Percentiles rank a stretch among this genome's conserved stretches.
Evolutionary conservation across 2,888 invertebrate genomes (phyloP).

Genomic region (Automeris io): DNA sequence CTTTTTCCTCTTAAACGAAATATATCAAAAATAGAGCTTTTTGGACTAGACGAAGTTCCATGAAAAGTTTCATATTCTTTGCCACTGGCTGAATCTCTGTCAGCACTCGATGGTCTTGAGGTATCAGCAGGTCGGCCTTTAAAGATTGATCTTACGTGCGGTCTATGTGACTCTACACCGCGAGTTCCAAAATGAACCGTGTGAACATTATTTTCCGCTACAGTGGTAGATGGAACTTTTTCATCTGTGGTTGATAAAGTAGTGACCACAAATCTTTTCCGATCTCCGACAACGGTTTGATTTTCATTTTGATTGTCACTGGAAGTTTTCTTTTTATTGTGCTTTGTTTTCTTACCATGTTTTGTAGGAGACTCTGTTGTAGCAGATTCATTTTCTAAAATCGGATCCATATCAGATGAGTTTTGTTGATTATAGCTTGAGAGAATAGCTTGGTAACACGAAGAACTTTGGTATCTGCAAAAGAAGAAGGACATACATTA

Average conservation of each 20-base stretch:
- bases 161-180: slow-evolving; percentile 65
- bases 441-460: slow-evolving; percentile 46
- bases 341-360: slow-evolving; percentile 63
- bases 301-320: slow-evolving; percentile 42
- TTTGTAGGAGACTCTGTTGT: slow-evolving; percentile 55
- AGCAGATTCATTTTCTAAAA: slow-evolving; percentile 70
- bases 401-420: slow-evolving; percentile 61
- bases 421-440: slow-evolving; percentile 39
- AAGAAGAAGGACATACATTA: too few relatives aligned
- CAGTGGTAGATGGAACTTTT: slow-evolving; percentile 45
- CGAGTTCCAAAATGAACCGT: slow-evolving; percentile 71
- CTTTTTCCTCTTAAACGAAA: slow-evolving; percentile 69
- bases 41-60: slow-evolving; percentile 68
- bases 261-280: slow-evolving; percentile 64
- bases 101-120: slow-evolving; percentile 58
- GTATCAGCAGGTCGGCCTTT: slow-evolving; percentile 53
- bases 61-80: slow-evolving; percentile 73
- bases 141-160: slow-evolving; percentile 65
- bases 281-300: slow-evolving; percentile 65
- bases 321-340: slow-evolving; percentile 59
- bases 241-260: slow-evolving; percentile 54
- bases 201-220: slow-evolving; percentile 58
- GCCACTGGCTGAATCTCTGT: slow-evolving; percentile 46
- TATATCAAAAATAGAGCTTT: slow-evolving; percentile 72
- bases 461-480: slow-evolving; percentile 49